Conservation (phyloP, 2,113 vertebrate species). For the Rhea americana region DNA sequence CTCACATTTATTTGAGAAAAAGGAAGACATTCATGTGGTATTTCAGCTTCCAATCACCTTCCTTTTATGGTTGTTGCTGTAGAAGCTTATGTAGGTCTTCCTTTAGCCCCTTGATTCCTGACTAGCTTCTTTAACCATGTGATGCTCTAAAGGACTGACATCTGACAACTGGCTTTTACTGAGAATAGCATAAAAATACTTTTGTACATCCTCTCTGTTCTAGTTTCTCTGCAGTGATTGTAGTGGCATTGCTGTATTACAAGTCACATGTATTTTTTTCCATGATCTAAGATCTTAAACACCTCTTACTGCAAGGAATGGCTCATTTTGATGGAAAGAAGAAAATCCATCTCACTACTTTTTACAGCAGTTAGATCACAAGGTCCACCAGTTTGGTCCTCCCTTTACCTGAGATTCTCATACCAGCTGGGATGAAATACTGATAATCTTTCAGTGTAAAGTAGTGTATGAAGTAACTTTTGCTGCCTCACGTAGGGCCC, state of each 20-base stretch:
- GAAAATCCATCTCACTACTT: neutral
- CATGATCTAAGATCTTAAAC: neutral
- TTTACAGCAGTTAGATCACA: neutral
- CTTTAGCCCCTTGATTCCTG: neutral
- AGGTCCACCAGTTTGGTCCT: neutral
- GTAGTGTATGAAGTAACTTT: neutral
- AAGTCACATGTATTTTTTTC: neutral
- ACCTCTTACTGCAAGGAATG: neutral
- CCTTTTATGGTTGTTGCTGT: neutral
- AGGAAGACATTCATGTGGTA: neutral
- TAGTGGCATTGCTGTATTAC: neutral
- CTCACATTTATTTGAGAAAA: neutral
- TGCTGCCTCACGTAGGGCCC: neutral
- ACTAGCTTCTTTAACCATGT: neutral
- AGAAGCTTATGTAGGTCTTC: neutral
- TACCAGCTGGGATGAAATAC: neutral
- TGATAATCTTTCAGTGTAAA: neutral
- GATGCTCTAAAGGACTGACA: neutral
- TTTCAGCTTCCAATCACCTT: neutral
- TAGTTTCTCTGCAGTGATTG: neutral
- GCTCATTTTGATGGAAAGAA: neutral
- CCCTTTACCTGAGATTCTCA: neutral
- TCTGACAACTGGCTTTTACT: neutral
- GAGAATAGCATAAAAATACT: neutral
- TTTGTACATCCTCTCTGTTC: neutral